phyloP scores from a whole-genome alignment of 2,797 vertebrate species.

The Meda fulgida region DNA sequence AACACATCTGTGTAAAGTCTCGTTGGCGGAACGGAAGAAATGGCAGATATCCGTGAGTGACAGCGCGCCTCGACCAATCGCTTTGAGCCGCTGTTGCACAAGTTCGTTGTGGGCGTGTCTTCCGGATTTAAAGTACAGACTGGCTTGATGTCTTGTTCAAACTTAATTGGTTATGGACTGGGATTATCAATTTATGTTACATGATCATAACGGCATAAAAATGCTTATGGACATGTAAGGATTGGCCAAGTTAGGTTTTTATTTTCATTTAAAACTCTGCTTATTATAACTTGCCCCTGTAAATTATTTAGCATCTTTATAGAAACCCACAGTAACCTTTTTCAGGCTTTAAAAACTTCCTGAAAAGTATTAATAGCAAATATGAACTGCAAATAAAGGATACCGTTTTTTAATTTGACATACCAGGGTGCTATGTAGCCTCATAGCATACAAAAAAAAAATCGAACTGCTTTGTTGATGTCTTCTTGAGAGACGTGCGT shows the following conservation, averaged over 20 bases:
- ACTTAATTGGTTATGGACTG: constrained; percentile 42
- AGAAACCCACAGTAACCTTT: not conserved
- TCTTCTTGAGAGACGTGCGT: no score
- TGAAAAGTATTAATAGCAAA: not conserved
- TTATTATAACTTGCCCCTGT: not conserved
- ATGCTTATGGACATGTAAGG: not conserved
- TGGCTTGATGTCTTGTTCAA: constrained; percentile 51
- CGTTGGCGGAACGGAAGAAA: constrained; percentile 69
- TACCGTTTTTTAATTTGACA: not conserved
- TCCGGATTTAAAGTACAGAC: constrained; percentile 4
- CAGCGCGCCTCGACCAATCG: constrained; percentile 69
- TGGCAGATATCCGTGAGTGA: constrained; percentile 64
- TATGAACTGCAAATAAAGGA: not conserved
- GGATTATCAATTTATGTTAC: not conserved
- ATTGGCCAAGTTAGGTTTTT: not conserved
- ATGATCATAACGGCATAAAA: not conserved
- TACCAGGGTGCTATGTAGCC: no score
- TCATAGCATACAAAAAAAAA: no score
- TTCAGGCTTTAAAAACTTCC: not conserved
- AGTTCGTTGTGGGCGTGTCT: constrained; percentile 66
- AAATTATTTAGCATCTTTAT: constrained; percentile 6
- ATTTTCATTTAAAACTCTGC: not conserved
- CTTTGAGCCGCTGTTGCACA: constrained; percentile 24
- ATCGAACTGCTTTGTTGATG: no score
- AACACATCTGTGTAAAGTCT: constrained; percentile 68